Percentiles rank a stretch among this genome's conserved stretches.
phyloP scores from a whole-genome alignment of 2,113 vertebrate genomes.

The Dipodomys merriami region DNA sequence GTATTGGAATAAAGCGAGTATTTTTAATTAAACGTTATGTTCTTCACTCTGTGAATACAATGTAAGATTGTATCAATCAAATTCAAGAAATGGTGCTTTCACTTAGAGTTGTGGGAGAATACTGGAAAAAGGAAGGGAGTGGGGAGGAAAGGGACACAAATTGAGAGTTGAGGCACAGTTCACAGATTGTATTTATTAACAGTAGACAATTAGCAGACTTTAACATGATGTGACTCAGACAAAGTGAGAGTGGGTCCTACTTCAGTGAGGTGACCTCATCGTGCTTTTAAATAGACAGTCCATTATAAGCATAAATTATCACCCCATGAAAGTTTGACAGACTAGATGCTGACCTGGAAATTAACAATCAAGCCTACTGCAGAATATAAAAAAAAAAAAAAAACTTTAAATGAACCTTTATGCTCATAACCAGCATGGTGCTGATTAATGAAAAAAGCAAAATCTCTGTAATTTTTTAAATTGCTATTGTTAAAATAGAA shows the following conservation, averaged over 20 bases:
- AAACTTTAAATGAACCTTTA: conserved; percentile 60
- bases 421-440: conserved; percentile 69
- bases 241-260: not conserved
- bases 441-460: conserved; percentile 68
- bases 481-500: conserved; percentile 71
- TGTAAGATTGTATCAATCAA: not conserved
- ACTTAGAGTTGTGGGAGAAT: not conserved
- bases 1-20: not conserved
- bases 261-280: conserved; percentile 59
- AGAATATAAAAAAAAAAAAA: conserved; percentile 45
- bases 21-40: not conserved
- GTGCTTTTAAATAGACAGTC: conserved; percentile 68
- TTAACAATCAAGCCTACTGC: conserved; percentile 72
- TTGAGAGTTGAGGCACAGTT: not conserved
- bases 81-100: not conserved
- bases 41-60: not conserved
- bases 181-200: not conserved
- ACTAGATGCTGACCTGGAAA: conserved; percentile 72
- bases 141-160: accelerated
- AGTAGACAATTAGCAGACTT: conserved; percentile 48
- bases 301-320: conserved; percentile 80
- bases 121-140: not conserved
- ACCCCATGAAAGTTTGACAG: conserved; percentile 64
- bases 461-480: conserved; percentile 46
- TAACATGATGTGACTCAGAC: not conserved